phyloP scores from a whole-genome alignment of 2,888 invertebrate species.

The Lepidocyrtoides sp. region DNA sequence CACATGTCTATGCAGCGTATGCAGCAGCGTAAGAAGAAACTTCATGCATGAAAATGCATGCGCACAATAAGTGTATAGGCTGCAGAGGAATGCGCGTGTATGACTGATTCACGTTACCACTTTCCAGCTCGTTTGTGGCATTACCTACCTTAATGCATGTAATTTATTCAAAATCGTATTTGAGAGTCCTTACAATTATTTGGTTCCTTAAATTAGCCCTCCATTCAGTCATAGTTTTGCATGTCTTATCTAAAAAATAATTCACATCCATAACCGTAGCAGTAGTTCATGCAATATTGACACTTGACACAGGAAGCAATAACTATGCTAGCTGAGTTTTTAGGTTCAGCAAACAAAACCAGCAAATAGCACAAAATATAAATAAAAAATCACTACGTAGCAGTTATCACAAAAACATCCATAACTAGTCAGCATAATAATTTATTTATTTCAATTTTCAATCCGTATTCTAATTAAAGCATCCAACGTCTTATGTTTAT shows the following conservation, averaged over 20 bases:
- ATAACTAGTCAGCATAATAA: too few species aligned
- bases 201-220: conserved; percentile 5
- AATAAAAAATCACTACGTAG: too few species aligned
- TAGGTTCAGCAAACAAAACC: neutral
- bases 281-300: conserved; percentile 24
- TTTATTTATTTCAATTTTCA: too few species aligned
- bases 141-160: neutral
- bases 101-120: neutral
- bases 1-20: neutral
- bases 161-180: neutral
- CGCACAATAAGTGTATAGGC: neutral
- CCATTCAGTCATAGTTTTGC: neutral
- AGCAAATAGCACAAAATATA: too few species aligned
- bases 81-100: neutral
- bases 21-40: neutral
- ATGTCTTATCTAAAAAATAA: neutral
- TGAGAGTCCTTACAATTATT: neutral
- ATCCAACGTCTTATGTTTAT: neutral
- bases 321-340: neutral
- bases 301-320: conserved; percentile 53
- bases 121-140: neutral
- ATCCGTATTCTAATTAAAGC: too few species aligned
- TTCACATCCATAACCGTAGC: too few species aligned
- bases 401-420: too few species aligned
- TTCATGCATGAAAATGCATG: conserved; percentile 34